Conservation (phyloP, 2,888 invertebrate species). For the Lissocephala sabroskyi region DNA sequence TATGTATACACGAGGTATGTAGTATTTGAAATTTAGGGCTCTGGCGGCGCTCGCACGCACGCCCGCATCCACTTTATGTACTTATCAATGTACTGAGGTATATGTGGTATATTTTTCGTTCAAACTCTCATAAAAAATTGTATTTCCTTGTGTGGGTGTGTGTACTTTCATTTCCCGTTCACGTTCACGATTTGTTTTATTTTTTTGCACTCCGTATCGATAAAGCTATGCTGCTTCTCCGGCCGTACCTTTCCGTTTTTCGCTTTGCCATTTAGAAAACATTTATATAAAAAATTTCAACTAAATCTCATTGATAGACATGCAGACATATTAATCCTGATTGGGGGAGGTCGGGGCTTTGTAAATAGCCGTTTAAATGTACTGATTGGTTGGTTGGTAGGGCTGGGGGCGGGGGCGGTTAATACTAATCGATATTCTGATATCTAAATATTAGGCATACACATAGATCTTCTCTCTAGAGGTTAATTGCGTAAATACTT, state of each 20-base stretch:
- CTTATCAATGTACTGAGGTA: conserved; percentile 64
- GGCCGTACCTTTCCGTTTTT: neutral
- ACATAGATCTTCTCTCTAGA: neutral
- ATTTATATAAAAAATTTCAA: conserved; percentile 49
- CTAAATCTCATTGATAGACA: conserved; percentile 38
- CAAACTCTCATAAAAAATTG: no score
- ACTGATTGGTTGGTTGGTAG: no score
- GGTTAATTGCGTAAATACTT: neutral
- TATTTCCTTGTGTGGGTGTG: conserved; percentile 31
- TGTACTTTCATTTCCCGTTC: conserved; percentile 50
- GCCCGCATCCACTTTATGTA: conserved; percentile 30
- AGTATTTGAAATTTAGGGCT: conserved; percentile 23
- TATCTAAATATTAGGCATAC: conserved; percentile 2
- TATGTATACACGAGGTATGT: conserved; percentile 59
- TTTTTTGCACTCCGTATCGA: conserved; percentile 28
- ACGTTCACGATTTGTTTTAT: conserved; percentile 7
- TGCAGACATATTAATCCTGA: neutral
- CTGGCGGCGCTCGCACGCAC: conserved; percentile 9
- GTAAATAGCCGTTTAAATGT: no score
- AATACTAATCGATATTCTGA: conserved; percentile 10
- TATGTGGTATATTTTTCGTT: conserved; percentile 60
- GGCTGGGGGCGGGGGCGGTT: neutral
- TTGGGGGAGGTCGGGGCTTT: neutral
- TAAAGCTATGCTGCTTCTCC: conserved; percentile 40
- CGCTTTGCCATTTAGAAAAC: conserved; percentile 1